These are phyloP conservation scores for Philereme vetulata DNA, from an alignment of 2,888 invertebrate species.

Conservation along the genomic window DNA sequence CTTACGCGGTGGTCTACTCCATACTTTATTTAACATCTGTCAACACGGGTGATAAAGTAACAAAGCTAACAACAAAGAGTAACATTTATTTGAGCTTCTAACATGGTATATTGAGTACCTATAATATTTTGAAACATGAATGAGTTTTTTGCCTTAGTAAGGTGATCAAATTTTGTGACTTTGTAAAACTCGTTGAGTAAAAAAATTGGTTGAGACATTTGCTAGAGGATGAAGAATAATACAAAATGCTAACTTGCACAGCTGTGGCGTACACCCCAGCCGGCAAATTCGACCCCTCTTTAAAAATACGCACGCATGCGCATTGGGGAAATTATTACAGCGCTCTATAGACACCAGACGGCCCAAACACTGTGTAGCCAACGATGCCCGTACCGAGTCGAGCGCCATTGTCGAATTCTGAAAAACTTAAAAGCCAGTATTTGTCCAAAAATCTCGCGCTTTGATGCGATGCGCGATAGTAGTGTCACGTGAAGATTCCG, in stretches of 20 bases:
- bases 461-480: conserved; percentile 60
- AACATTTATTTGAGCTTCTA: not conserved
- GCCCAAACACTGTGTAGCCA: conserved; percentile 60
- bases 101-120: not conserved
- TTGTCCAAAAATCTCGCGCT: conserved; percentile 39
- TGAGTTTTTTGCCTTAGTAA: not conserved
- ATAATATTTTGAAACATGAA: not conserved
- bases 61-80: not conserved
- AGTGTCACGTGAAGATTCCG: conserved; percentile 62
- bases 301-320: conserved; percentile 76
- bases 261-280: conserved; percentile 72
- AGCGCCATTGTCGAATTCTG: conserved; percentile 53
- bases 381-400: conserved; percentile 66
- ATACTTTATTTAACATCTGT: conserved; percentile 33
- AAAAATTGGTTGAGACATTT: not conserved
- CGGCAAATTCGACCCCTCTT: conserved; percentile 70
- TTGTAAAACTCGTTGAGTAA: not conserved
- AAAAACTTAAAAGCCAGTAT: conserved; percentile 41
- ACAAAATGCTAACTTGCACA: conserved; percentile 53
- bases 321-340: conserved; percentile 66
- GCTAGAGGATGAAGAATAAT: conserved; percentile 29
- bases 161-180: not conserved
- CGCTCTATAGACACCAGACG: conserved; percentile 58
- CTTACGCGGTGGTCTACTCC: conserved; percentile 53
- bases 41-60: conserved; percentile 31